Percentiles rank a stretch among this genome's conserved stretches.
Conservation (phyloP, 2,113 vertebrate genomes). For the Parus major region DNA sequence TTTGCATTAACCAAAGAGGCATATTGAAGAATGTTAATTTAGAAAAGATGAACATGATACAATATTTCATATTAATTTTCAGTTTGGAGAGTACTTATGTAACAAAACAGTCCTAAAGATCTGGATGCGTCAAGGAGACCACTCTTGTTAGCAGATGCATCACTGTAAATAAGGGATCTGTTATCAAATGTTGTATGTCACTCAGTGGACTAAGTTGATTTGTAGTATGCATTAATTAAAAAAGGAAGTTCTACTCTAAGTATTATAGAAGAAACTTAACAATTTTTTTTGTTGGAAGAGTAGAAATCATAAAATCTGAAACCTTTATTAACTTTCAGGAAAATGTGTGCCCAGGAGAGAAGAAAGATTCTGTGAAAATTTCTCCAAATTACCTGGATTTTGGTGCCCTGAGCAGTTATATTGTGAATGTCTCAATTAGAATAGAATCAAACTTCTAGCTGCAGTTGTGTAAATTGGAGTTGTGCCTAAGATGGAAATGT, state of each 20-base stretch:
- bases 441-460: background rate
- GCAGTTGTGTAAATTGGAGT: background rate
- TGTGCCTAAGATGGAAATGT: background rate
- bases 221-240: background rate
- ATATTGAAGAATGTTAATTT: background rate
- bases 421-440: no score
- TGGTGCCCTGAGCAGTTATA: background rate
- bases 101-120: background rate
- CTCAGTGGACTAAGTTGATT: background rate
- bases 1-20: background rate
- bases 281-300: background rate
- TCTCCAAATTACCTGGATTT: background rate
- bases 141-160: background rate
- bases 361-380: background rate
- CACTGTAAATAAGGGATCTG: background rate
- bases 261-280: background rate
- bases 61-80: conserved; percentile 1
- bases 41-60: background rate
- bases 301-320: background rate
- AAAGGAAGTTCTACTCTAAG: background rate
- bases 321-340: background rate
- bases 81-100: background rate
- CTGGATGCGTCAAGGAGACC: background rate
- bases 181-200: background rate
- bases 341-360: background rate